Base-by-base conservation (phyloP, 2,888 invertebrate species). In the Thumatha senex region DNA sequence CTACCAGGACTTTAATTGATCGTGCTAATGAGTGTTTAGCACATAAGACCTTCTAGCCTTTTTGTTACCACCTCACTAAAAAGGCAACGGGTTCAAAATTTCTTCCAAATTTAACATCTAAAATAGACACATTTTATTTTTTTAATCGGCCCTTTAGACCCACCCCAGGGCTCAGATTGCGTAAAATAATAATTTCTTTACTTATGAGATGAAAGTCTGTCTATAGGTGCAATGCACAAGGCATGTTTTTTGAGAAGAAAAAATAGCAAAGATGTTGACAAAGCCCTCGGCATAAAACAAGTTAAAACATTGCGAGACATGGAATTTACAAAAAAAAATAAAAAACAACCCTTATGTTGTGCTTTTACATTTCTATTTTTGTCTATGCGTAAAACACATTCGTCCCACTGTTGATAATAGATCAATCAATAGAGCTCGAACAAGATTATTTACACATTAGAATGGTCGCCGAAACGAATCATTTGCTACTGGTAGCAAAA, bases 381-480 rank as follows among this genome's bases (percentile, higher is more conserved):
- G 47, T 51, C 46, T 51, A 54, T 66, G 72, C 80, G 67, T 66
- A 63, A 56, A 81, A 60, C 34, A 53, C 48, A 67, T 81, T 76
- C 66, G 76, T 78, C 74, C 71, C 67, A 63, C 68, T 49, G 39
- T 34, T 41, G 33, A 70, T 67, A 69, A 71, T 70, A 60, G 55
- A 67, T 46, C 18, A 13, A 54, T 58, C 70, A 60, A 72, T 67
- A 79, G 65, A 73, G 69, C 55, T 51, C 51, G 58, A 51, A 76
- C 72, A 76, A 84, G 76, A 86, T 88, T 87, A 89, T 89, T 88
- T 87, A 89, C 84, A 84, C 80, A 75, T 74, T 74, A 67, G 63
- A 84, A 87, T 80, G 64, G 82, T 75, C 51, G 86, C 89, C 89
- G 88, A 87, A 83, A 80, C 88, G 80, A 89, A 90, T 89, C 70